Evolutionary conservation across 2,888 invertebrate species (phyloP), one percentile per base, ranked within the genome.

Genomic region (Ecliptopera silaceata): DNA sequence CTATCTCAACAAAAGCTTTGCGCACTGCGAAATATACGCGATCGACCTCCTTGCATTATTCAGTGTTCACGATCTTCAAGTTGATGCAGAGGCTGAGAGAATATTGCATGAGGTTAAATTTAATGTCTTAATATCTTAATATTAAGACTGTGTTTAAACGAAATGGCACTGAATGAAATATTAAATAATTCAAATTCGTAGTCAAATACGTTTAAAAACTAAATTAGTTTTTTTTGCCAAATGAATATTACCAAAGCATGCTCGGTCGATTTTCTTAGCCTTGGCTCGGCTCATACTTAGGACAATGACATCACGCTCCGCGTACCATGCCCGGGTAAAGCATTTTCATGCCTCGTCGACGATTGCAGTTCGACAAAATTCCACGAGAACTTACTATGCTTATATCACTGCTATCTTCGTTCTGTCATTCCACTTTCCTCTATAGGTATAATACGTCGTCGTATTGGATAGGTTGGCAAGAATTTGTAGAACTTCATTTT

Each of bases 231-330:
- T 22, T 34, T 26, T 47, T 54, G 49, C 41, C 50, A 46, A 59
- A 56, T 45, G 43, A 56, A 29, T 52, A 45, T 36, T 32, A 46
- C 49, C 22, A 44, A 52, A 55, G 46, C 36, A 50, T 55, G 42
- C 53, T 55, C 44, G 22, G 45, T 43, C 38, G 45, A 44, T 57
- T 46, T 53, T 59, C 51, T 48, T 51, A 65, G 52, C 62, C 64
- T 59, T 60, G 54, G 54, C 34, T 56, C 38, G 46, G 22, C 57
- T 56, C 50, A 51, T 72, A 69, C 71, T 73, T 65, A 72, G 75
- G 72, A 66, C 74, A 73, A 70, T 80, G 80, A 80, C 79, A 77
- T 79, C 80, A 79, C 56, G 39, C 12, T 58, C 66, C 50, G 48
- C 48, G 41, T 56, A 58, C 63, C 69, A 67, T 64, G 65, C 57